Percentiles rank a stretch among this genome's conserved stretches.
These are phyloP conservation scores for Hydrocynus forskahlii DNA, from an alignment of 2,797 vertebrate genomes.

Conservation along the genomic window DNA sequence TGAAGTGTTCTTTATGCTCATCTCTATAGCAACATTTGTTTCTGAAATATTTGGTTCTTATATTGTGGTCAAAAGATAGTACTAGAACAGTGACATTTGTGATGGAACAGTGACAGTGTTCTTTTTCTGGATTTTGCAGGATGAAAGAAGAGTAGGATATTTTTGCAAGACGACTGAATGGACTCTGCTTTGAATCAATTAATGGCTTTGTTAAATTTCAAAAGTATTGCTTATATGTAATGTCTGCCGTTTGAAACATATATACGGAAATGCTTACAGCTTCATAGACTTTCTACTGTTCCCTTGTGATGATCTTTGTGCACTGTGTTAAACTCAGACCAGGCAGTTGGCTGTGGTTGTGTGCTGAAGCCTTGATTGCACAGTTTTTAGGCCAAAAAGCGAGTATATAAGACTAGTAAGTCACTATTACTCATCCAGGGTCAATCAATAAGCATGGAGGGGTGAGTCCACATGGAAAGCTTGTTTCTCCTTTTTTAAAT, in stretches of 20 bases:
- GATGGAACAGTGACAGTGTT: too few species aligned
- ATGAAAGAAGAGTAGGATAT: too few species aligned
- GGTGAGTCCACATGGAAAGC: background rate
- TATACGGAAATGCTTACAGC: background rate
- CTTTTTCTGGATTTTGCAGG: too few species aligned
- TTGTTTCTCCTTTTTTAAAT: background rate
- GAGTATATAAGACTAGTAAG: background rate
- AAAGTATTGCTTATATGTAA: background rate
- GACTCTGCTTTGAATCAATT: too few species aligned
- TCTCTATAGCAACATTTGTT: too few species aligned
- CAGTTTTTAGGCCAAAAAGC: background rate
- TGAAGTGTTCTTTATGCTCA: too few species aligned
- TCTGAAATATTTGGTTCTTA: too few species aligned
- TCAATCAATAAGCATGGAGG: background rate
- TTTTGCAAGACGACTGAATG: too few species aligned
- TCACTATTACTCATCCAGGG: background rate
- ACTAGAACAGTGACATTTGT: too few species aligned
- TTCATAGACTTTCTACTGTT: background rate
- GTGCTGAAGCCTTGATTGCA: background rate
- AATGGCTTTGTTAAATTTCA: too few species aligned
- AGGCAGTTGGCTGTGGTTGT: background rate
- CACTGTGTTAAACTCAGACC: background rate
- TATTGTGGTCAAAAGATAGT: too few species aligned
- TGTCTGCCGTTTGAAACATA: background rate
- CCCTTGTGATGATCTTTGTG: background rate